Percentiles rank a stretch among this genome's conserved stretches.
phyloP scores from a whole-genome alignment of 2,797 vertebrate genomes.

The Neosilurus mollespiculum region DNA sequence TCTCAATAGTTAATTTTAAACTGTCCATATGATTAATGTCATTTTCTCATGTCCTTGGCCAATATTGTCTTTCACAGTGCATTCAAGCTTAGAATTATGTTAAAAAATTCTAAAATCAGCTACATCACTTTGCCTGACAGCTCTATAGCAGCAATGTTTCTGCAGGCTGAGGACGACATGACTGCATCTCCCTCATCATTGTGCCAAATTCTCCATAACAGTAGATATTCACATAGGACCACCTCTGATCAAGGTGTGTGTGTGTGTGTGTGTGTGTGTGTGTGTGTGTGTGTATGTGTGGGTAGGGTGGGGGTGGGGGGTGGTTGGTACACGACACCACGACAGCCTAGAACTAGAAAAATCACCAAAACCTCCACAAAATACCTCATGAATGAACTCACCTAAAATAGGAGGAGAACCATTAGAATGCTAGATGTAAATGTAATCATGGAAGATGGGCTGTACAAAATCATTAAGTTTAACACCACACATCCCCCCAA shows the following conservation, averaged over 20 bases:
- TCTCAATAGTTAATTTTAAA: constrained; percentile 23
- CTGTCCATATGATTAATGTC: constrained; percentile 17
- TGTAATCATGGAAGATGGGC: background rate
- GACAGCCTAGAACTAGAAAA: background rate
- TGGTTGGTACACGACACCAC: too few relatives aligned
- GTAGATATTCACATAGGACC: constrained; percentile 2
- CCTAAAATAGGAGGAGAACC: background rate
- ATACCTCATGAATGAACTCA: background rate
- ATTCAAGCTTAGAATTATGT: constrained; percentile 8
- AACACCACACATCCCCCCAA: too few relatives aligned
- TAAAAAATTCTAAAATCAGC: constrained; percentile 14
- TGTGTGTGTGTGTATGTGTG: too few relatives aligned
- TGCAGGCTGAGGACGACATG: constrained; percentile 13
- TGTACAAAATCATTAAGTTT: background rate
- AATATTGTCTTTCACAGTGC: constrained; percentile 7
- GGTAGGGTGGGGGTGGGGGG: too few relatives aligned
- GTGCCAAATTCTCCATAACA: constrained; percentile 13
- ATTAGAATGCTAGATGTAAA: background rate
- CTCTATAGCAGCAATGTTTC: constrained; percentile 18
- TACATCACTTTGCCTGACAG: constrained; percentile 10
- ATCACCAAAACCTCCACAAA: background rate
- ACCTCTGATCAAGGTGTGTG: constrained; percentile 26
- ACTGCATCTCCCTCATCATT: constrained; percentile 11
- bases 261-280: too few relatives aligned
- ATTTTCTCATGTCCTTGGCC: constrained; percentile 10